Evolutionary conservation across 2,113 vertebrate genomes (phyloP), one percentile per base, ranked within the genome.

Genomic region (zebrafish (Danio rerio)): DNA sequence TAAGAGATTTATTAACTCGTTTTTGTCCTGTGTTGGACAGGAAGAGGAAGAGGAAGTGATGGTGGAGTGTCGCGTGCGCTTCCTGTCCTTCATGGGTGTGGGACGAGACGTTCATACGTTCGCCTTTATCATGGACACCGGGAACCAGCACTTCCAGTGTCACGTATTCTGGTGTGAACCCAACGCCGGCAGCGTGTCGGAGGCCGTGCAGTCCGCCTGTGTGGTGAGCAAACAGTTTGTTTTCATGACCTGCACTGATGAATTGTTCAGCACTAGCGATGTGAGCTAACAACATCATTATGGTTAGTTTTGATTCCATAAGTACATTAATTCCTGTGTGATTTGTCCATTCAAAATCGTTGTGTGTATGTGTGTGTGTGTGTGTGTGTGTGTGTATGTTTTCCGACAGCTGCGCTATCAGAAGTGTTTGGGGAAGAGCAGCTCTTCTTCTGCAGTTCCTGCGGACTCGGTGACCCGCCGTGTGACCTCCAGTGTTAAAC

Each of bases 101-200:
- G 98, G 98, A 4, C 98, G 95, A 83, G 97, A 99, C 9, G 13
- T 96, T 63, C 98, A 98, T 84, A 95, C 96, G 0, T 99, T 99
- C 0, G 98, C 96, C 91, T 99, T 99, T 93, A 97, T 99, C 86
- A 99, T 99, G 98, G 98, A 99, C 83, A 95, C 96, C 0, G 97
- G 97, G 70, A 98, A 91, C 93, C 98, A 99, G 91, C 98, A 95
- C 86, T 99, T 99, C 53, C 96, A 98, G 90, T 98, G 97, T 83
- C 98, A 99, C 0, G 93, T 95, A 0, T 99, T 99, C 88, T 99
- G 98, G 98, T 99, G 98, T 6, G 97, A 99, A 18, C 98, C 98
- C 1, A 96, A 99, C 0, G 97, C 97, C 0, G 98, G 94, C 68
- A 94, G 92, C 0, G 97, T 99, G 65, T 99, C 98, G 0, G 98